Evolutionary conservation across 1,140 invertebrate species (phyloP), one percentile per base, ranked within the genome.

Genomic region (Polypedilum pembai): DNA sequence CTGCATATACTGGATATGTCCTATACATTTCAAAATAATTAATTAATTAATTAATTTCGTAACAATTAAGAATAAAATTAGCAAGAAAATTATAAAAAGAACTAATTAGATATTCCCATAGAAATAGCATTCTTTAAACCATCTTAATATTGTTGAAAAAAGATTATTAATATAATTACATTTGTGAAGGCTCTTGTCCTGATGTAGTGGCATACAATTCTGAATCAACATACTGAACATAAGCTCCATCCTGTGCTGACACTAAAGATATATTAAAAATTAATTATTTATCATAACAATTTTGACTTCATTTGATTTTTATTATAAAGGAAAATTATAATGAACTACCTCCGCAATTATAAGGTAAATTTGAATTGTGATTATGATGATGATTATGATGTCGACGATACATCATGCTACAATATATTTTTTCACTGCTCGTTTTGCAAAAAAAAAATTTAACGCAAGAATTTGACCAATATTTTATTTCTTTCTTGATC

Each of bases 1-100:
- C 92, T 75, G 91, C 91, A 80, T 94, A 94, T 45, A 94, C 91
- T 75, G 91, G 91, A 85, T 93, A 94, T 76, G 89, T 88, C 88
- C 92, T 92, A 77, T 76, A 76, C 21, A 40, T 73, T 17, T 8
- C 73, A 76, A 40, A 40, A 73, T 73, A 40, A 74, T 75, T 75
- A 74, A 45, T 15, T 33, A 74, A 40, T 69, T 21, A 45, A 66
- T 45, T 8, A 72, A 74, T 40, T 24, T 33, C 5, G 1, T 5
- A 33, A 33, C 24, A 33, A 33, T 1, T 33, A 33, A 3, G 24
- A 33, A n/a, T n/a, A n/a, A n/a, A n/a, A n/a, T n/a, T n/a, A n/a
- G n/a, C n/a, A n/a, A n/a, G n/a, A n/a, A n/a, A n/a, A n/a, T n/a
- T n/a, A n/a, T n/a, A n/a, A n/a, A n/a, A n/a, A n/a, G n/a, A n/a